Percentiles rank a stretch among this genome's conserved stretches.
These are phyloP conservation scores for Pygoscelis antarcticus DNA, from an alignment of 2,113 vertebrate species.

Conservation along the genomic window DNA sequence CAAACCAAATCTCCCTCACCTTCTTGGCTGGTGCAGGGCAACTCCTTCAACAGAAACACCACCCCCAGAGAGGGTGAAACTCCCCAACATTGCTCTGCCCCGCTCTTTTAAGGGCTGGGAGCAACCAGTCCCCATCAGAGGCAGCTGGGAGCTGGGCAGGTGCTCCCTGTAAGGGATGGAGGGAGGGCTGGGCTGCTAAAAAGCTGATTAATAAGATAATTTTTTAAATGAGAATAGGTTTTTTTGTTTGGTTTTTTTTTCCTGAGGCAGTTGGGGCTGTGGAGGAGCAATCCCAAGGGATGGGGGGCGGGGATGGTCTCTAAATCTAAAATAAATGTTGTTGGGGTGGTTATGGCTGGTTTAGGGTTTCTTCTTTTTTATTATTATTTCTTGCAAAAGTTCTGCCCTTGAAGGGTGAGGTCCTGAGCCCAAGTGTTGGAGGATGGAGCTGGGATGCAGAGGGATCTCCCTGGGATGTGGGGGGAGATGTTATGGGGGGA, in stretches of 20 bases:
- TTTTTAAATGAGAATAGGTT: neutral
- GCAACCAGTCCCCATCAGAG: neutral
- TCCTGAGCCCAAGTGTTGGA: neutral
- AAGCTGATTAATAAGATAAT: neutral
- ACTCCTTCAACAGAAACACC: neutral
- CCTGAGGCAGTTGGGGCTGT: too few relatives aligned
- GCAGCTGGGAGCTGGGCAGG: neutral
- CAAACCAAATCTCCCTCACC: fast-evolving
- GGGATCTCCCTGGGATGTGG: too few relatives aligned
- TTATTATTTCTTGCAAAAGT: neutral
- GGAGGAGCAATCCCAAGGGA: neutral
- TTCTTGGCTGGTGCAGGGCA: neutral
- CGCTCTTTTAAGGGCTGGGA: neutral
- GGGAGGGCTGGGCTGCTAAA: neutral
- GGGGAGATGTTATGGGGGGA: too few relatives aligned
- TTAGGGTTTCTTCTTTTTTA: too few relatives aligned
- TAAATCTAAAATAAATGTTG: neutral
- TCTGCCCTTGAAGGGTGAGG: neutral
- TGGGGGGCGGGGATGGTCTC: fast-evolving
- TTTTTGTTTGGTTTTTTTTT: neutral
- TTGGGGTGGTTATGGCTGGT: neutral
- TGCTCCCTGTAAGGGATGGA: neutral
- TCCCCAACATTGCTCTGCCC: neutral
- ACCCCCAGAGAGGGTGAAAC: fast-evolving
- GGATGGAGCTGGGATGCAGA: neutral